These are phyloP conservation scores for Bothrops alternatus DNA, from an alignment of 2,797 vertebrate species.

Conservation along the genomic window DNA sequence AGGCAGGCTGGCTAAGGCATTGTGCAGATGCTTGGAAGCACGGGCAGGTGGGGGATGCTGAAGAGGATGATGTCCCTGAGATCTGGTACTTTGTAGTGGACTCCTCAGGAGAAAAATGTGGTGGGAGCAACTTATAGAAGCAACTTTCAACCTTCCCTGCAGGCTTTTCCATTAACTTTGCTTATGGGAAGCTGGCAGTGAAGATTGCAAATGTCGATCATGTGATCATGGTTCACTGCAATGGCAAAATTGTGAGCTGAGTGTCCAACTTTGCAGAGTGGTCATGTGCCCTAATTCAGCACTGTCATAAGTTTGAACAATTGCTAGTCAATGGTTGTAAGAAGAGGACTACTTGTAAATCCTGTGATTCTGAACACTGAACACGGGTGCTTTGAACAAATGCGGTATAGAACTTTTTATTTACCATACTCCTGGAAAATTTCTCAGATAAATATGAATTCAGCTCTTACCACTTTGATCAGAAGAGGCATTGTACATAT, in stretches of 20 bases:
- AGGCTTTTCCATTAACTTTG: background rate
- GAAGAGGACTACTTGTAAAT: background rate
- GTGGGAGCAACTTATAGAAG: background rate
- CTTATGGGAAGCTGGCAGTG: background rate
- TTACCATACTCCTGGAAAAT: background rate
- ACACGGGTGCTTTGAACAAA: background rate
- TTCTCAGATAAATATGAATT: background rate
- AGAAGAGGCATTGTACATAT: background rate
- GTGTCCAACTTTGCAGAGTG: background rate
- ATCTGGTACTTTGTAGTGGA: background rate
- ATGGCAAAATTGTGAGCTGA: background rate
- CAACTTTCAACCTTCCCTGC: background rate
- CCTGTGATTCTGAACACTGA: background rate
- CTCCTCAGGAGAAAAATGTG: background rate
- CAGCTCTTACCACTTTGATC: background rate
- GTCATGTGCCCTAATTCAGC: background rate
- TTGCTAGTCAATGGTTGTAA: background rate
- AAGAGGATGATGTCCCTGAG: background rate
- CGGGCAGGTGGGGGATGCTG: background rate
- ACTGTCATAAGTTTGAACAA: background rate
- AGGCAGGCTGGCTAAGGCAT: background rate
- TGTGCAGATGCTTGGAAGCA: background rate
- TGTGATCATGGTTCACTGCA: background rate
- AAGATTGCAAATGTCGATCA: background rate
- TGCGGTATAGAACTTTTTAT: background rate